Percentiles rank a stretch among this genome's conserved stretches.
Conservation (phyloP, 2,888 invertebrate genomes). For the Cephus pulcher region DNA sequence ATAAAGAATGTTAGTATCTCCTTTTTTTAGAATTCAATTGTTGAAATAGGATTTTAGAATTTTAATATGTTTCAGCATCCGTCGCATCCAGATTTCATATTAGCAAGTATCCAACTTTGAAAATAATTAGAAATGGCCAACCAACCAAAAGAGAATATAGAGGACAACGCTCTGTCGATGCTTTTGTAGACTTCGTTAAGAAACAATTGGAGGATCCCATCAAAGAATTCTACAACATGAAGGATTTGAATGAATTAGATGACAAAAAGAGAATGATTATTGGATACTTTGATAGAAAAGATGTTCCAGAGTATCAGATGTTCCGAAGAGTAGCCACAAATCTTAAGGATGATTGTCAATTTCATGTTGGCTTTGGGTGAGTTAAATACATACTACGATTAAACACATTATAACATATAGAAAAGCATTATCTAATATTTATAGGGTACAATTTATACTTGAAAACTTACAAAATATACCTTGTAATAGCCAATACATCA, state of each 20-base stretch:
- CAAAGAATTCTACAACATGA: slow-evolving; percentile 78
- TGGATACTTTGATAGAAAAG: slow-evolving; percentile 88
- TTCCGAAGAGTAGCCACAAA: slow-evolving; percentile 86
- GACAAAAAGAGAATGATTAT: slow-evolving; percentile 88
- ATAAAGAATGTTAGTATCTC: slow-evolving; percentile 80
- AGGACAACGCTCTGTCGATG: slow-evolving; percentile 89
- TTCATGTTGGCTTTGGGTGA: slow-evolving; percentile 91
- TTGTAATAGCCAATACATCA: slow-evolving; percentile 3
- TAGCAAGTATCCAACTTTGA: slow-evolving; percentile 97
- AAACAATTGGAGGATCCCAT: slow-evolving; percentile 91
- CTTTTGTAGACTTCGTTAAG: slow-evolving; percentile 88
- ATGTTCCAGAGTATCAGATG: slow-evolving; percentile 83
- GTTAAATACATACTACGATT: slow-evolving; percentile 19
- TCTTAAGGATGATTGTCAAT: slow-evolving; percentile 95
- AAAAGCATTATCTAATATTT: too few relatives aligned
- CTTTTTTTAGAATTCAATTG: not conserved
- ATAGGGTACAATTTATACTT: not conserved
- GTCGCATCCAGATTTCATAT: slow-evolving; percentile 94
- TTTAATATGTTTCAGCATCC: slow-evolving; percentile 65
- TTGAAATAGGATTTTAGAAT: slow-evolving; percentile 4
- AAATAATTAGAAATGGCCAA: slow-evolving; percentile 91
- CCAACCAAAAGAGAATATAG: slow-evolving; percentile 92
- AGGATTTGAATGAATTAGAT: slow-evolving; percentile 80
- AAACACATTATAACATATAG: not conserved
- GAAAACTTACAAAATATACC: slow-evolving; percentile 4